A percentile compares a stretch with the other conserved stretches of the same genome.
These are phyloP conservation scores for Drosophila paranaensis DNA, from an alignment of 2,888 invertebrate species.

Conservation along the genomic window DNA sequence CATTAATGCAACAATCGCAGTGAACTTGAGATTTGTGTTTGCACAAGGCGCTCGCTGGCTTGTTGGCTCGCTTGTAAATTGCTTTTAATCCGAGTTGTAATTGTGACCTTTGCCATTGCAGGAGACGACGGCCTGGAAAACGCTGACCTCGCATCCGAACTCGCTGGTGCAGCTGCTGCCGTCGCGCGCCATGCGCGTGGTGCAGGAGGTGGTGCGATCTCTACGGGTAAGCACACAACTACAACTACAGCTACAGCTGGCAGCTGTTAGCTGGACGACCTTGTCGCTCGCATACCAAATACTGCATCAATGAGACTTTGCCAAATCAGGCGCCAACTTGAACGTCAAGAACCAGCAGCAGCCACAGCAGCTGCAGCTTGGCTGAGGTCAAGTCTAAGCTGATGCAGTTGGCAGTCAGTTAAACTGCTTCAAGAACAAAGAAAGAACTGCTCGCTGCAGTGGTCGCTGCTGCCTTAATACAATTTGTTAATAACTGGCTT, in stretches of 20 bases:
- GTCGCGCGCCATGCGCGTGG: conserved; percentile 84
- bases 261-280: conserved; percentile 27
- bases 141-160: conserved; percentile 84
- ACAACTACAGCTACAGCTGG: too few species aligned
- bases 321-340: conserved; percentile 39
- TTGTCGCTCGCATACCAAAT: conserved; percentile 49
- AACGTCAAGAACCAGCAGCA: too few species aligned
- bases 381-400: conserved; percentile 46
- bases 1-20: conserved; percentile 48
- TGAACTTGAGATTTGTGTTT: conserved; percentile 61
- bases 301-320: conserved; percentile 9
- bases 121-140: conserved; percentile 85
- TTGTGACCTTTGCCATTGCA: conserved; percentile 65
- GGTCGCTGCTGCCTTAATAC: conserved; percentile 4
- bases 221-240: conserved; percentile 80
- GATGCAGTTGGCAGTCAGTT: conserved; percentile 14
- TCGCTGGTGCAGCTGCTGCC: conserved; percentile 83
- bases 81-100: conserved; percentile 34
- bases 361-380: conserved; percentile 37
- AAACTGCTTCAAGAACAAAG: conserved; percentile 67
- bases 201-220: conserved; percentile 84
- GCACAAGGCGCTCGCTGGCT: conserved; percentile 49
- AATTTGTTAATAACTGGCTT: conserved; percentile 49
- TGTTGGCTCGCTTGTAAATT: conserved; percentile 52
- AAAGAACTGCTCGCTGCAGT: conserved; percentile 44